Evolutionary conservation across 1,140 invertebrate species (phyloP), one percentile per base, ranked within the genome.

Genomic region (Ceratina japonica): DNA sequence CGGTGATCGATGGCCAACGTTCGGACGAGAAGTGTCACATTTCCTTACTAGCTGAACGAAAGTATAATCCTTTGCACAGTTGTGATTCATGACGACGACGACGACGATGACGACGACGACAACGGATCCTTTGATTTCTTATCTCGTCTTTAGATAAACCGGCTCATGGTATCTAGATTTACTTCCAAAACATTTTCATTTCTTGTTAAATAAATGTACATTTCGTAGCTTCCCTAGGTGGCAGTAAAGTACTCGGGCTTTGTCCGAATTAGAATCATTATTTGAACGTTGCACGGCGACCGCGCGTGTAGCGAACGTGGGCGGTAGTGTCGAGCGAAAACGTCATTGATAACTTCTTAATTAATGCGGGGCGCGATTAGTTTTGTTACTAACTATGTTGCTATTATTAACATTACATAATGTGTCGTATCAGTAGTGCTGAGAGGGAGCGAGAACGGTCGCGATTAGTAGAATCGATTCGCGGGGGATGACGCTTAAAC

Each of bases 201-300:
- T 51, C 59, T 51, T 70, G 44, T 54, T 61, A 51, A 63, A 52
- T 16, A 16, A 75, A 16, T 22, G 31, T 75, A 37, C 64, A 83
- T 37, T 68, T 16, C 37, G 58, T 74, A 84, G 61, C 62, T 75
- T 85, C 68, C 49, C 59, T 64, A 79, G 61, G 80, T 85, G 79
- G 75, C 74, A 82, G 68, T 85, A 75, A 71, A 85, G 70, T 79
- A 75, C 54, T 81, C 72, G 37, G n/a, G 31, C 76, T 69, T 61
- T 83, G n/a, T 72, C 44, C 20, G 59, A 72, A 72, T 2, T 72
- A 27, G 22, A 62, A 71, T 63, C 18, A 18, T 44, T 64, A 37
- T 52, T 71, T 63, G 37, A 71, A 27, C 27, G 18, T 56, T 69
- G 51, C 24, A 70, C 16, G 8, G 49, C 31, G 24, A 24, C n/a